Percentiles rank a stretch among this genome's conserved stretches.
These are phyloP conservation scores for Cactoblastis cactorum DNA, from an alignment of 2,888 invertebrate genomes.

Conservation along the genomic window DNA sequence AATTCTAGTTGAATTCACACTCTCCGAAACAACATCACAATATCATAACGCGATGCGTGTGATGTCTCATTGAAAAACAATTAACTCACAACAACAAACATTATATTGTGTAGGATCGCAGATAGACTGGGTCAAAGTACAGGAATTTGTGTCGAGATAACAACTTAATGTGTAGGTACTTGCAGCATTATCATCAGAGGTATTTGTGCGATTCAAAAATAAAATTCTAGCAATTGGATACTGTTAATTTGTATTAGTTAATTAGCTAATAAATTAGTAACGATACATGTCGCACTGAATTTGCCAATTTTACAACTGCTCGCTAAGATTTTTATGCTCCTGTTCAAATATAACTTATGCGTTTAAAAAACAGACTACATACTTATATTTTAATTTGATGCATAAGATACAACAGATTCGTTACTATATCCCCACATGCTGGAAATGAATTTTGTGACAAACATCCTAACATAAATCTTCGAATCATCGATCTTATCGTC, in stretches of 20 bases:
- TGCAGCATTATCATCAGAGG: conserved; percentile 17
- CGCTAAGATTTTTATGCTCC: no score
- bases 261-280: no score
- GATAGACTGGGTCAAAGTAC: conserved; percentile 48
- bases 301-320: no score
- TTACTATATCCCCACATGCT: no score
- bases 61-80: conserved; percentile 44
- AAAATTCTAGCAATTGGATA: no score
- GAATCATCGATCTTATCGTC: background rate
- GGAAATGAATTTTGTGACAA: no score
- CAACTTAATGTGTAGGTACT: conserved; percentile 7
- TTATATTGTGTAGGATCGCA: conserved; percentile 32
- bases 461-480: background rate
- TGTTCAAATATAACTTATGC: no score
- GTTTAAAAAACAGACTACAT: background rate
- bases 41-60: conserved; percentile 31
- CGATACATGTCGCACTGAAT: no score
- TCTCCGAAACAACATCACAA: conserved; percentile 29
- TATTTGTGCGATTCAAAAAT: conserved; percentile 37
- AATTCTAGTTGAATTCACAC: no score
- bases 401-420: no score
- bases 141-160: conserved; percentile 48
- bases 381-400: no score
- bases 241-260: no score
- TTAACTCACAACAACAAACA: conserved; percentile 35